Percentiles rank a stretch among this genome's conserved stretches.
phyloP scores from a whole-genome alignment of 2,888 invertebrate genomes.

The Plebejus melissa region DNA sequence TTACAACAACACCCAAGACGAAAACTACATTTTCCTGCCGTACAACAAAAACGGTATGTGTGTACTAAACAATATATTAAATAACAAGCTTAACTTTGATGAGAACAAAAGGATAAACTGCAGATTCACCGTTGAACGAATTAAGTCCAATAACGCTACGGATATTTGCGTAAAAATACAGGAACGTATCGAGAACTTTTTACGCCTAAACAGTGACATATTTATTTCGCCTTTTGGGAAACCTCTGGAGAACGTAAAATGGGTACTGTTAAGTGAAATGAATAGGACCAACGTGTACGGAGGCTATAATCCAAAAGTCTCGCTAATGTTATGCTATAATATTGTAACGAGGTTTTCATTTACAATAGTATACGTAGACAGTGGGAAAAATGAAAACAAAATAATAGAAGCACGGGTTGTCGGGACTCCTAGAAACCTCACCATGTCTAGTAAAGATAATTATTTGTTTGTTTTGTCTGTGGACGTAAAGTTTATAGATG shows the following conservation, averaged over 20 bases:
- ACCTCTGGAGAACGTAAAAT: constrained; percentile 54
- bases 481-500: constrained; percentile 60
- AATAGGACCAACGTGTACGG: constrained; percentile 47
- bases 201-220: constrained; percentile 44
- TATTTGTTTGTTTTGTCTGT: constrained; percentile 54
- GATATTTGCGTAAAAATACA: constrained; percentile 54
- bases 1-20: constrained; percentile 46
- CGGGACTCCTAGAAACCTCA: constrained; percentile 45
- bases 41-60: constrained; percentile 67
- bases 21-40: constrained; percentile 49
- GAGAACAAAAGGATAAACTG: constrained; percentile 70
- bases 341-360: constrained; percentile 52
- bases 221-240: constrained; percentile 60
- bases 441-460: constrained; percentile 48
- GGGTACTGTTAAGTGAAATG: constrained; percentile 47
- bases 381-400: constrained; percentile 47
- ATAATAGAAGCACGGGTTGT: constrained; percentile 49
- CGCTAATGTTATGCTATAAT: constrained; percentile 56
- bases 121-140: constrained; percentile 44
- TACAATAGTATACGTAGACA: constrained; percentile 51
- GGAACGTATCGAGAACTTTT: constrained; percentile 44
- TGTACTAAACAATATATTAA: constrained; percentile 48
- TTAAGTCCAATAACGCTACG: constrained; percentile 43
- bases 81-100: constrained; percentile 67
- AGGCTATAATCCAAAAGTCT: constrained; percentile 44